A percentile compares a stretch with the other conserved stretches of the same genome.
Conservation (phyloP, 2,113 vertebrate genomes). For the Cynocephalus volans region DNA sequence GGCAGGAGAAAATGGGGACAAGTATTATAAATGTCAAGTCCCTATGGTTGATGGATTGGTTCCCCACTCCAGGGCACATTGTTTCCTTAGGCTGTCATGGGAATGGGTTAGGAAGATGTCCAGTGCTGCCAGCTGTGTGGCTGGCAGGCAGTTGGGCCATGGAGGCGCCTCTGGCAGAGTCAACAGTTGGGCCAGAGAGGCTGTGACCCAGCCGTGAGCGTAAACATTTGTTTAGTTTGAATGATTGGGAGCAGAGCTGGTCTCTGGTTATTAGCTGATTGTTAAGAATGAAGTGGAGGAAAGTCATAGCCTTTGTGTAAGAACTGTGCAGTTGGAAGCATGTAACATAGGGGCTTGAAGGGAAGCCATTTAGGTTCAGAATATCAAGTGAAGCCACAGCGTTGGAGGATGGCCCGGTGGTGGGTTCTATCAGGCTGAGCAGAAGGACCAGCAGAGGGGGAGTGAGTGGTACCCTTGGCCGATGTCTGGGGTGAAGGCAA, state of each 20-base stretch:
- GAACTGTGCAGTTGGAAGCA: background rate
- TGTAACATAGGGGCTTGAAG: background rate
- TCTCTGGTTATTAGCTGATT: conserved; percentile 71
- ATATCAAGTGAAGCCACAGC: background rate
- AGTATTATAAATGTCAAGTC: conserved; percentile 53
- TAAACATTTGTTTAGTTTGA: conserved; percentile 80
- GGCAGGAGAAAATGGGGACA: background rate
- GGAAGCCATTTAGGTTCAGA: background rate
- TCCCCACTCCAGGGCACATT: background rate
- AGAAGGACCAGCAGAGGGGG: background rate
- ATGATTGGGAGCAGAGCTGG: conserved; percentile 39
- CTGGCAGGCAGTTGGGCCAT: conserved; percentile 79
- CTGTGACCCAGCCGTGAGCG: conserved; percentile 37
- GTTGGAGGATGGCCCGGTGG: background rate
- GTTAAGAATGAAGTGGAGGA: background rate
- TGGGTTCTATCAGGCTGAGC: background rate
- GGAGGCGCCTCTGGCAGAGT: conserved; percentile 67
- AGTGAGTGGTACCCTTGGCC: background rate
- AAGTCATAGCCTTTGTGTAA: background rate
- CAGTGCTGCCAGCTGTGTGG: conserved; percentile 75
- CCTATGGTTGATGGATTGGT: conserved; percentile 27
- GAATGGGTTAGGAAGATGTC: conserved; percentile 58
- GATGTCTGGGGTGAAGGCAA: background rate
- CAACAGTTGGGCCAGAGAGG: conserved; percentile 74
- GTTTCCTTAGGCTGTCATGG: conserved; percentile 56